These are phyloP conservation scores for Ostrea denselamellosa DNA, from an alignment of 1,140 invertebrate species.

Conservation along the genomic window DNA sequence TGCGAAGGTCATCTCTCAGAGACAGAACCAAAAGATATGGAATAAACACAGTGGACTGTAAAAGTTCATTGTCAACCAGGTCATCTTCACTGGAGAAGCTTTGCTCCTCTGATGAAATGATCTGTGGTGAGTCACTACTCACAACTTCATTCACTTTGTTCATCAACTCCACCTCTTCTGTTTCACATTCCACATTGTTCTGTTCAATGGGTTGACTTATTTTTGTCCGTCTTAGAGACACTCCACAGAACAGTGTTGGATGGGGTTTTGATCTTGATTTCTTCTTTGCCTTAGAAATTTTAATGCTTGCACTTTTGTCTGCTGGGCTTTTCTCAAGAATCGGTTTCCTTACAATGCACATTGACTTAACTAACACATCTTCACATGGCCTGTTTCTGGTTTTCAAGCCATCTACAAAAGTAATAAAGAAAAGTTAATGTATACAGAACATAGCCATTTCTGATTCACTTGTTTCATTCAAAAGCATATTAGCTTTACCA, in stretches of 20 bases:
- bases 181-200: constrained; percentile 55
- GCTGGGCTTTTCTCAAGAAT: constrained; percentile 48
- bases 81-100: constrained; percentile 61
- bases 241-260: constrained; percentile 74
- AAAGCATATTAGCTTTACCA: background rate
- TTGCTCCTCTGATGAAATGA: constrained; percentile 57
- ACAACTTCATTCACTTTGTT: constrained; percentile 83
- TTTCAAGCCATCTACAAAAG: constrained; percentile 53
- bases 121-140: constrained; percentile 72
- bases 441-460: background rate
- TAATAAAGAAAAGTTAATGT: background rate
- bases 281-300: constrained; percentile 54
- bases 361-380: constrained; percentile 72
- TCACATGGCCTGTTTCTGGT: constrained; percentile 70
- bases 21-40: constrained; percentile 66
- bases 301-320: constrained; percentile 41
- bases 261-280: constrained; percentile 56
- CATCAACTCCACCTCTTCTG: constrained; percentile 81
- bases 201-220: constrained; percentile 50
- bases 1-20: constrained; percentile 55
- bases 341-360: constrained; percentile 71
- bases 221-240: constrained; percentile 67
- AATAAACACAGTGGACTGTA: constrained; percentile 60
- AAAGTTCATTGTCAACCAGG: constrained; percentile 68
- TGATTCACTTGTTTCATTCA: background rate